Conservation (phyloP, 2,797 vertebrate species). For the Borostomias antarcticus region DNA sequence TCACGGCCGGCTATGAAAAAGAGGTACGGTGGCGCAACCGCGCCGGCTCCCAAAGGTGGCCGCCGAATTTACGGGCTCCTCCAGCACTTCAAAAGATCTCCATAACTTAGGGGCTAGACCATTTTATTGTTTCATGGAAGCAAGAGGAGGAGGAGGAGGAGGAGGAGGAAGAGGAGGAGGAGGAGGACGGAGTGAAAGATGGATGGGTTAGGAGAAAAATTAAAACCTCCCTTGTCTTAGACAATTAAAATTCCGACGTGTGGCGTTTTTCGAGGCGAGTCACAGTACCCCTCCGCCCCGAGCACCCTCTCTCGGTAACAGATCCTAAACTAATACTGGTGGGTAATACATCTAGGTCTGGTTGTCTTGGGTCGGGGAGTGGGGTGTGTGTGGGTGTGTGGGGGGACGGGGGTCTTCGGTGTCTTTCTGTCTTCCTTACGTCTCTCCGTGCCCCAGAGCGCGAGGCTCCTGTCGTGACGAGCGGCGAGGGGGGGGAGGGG, state of each 20-base stretch:
- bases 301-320: slow-evolving; percentile 35
- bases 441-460: not conserved
- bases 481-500: slow-evolving; percentile 22
- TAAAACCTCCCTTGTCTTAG: slow-evolving; percentile 72
- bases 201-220: slow-evolving; percentile 70
- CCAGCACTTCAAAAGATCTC: slow-evolving; percentile 90
- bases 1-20: slow-evolving; percentile 86
- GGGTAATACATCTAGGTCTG: slow-evolving; percentile 54
- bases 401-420: slow-evolving; percentile 14
- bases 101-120: slow-evolving; percentile 90
- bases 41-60: slow-evolving; percentile 85
- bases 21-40: slow-evolving; percentile 73
- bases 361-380: slow-evolving; percentile 28
- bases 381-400: too few relatives aligned
- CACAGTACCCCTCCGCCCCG: not conserved
- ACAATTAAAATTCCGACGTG: slow-evolving; percentile 74
- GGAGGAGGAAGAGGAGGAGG: slow-evolving; percentile 34
- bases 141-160: slow-evolving; percentile 73
- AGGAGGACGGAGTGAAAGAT: slow-evolving; percentile 70
- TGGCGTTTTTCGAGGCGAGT: not conserved
- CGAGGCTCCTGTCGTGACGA: not conserved
- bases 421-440: not conserved
- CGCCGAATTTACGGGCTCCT: slow-evolving; percentile 93
- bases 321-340: slow-evolving; percentile 53
- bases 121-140: slow-evolving; percentile 88